Conservation (phyloP, 2,888 invertebrate genomes). For the Drosophila antonietae region DNA sequence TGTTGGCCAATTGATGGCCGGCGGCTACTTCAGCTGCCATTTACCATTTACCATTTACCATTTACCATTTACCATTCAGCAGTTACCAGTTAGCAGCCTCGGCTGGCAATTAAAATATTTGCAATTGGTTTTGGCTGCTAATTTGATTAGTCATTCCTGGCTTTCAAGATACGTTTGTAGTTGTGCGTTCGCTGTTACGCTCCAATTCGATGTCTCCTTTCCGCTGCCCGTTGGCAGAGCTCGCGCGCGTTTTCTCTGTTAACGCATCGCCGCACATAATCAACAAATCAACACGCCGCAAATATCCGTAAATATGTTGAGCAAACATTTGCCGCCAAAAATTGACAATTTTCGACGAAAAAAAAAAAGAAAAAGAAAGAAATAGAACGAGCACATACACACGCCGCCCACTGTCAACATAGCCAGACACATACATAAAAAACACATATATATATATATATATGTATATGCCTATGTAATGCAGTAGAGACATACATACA, state of each 20-base stretch:
- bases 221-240: background rate
- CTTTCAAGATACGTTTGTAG: slow-evolving; percentile 14
- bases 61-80: background rate
- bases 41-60: background rate
- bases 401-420: background rate
- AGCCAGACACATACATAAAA: background rate
- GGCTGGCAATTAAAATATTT: slow-evolving; percentile 50
- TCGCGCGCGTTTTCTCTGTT: slow-evolving; percentile 4
- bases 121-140: slow-evolving; percentile 43
- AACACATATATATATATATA: too few relatives aligned
- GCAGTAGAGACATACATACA: background rate
- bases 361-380: background rate
- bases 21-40: background rate
- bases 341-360: slow-evolving; percentile 41
- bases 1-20: slow-evolving; percentile 11
- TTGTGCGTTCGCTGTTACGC: slow-evolving; percentile 20
- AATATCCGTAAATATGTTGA: slow-evolving; percentile 50
- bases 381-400: slow-evolving; percentile 3
- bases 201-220: slow-evolving; percentile 25
- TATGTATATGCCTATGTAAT: background rate
- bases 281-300: slow-evolving; percentile 50
- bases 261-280: slow-evolving; percentile 41
- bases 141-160: slow-evolving; percentile 44
- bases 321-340: slow-evolving; percentile 54
- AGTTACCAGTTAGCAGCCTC: background rate